These are phyloP conservation scores for Semnornis frantzii DNA, from an alignment of 2,113 vertebrate species.

Conservation along the genomic window DNA sequence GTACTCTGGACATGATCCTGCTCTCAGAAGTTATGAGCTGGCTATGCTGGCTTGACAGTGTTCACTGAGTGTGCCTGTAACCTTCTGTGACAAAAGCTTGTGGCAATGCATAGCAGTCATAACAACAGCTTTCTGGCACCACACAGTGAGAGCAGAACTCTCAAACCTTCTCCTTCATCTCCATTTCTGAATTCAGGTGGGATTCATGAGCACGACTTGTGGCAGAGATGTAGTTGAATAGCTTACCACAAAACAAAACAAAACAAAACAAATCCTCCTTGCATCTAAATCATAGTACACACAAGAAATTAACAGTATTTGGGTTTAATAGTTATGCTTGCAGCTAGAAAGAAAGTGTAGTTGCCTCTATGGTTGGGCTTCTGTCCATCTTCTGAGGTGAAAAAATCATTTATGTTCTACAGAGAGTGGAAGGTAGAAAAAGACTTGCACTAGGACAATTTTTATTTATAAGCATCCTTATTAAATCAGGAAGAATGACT, in stretches of 20 bases:
- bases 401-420: not conserved
- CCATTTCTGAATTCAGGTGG: not conserved
- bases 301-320: not conserved
- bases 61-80: not conserved
- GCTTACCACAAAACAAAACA: not conserved
- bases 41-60: not conserved
- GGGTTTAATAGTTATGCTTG: not conserved
- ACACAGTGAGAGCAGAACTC: not conserved
- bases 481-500: conserved; percentile 25
- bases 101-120: not conserved
- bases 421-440: not conserved
- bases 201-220: not conserved
- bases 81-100: not conserved
- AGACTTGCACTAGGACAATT: not conserved
- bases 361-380: not conserved
- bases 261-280: not conserved
- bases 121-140: not conserved
- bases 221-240: not conserved
- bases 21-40: not conserved
- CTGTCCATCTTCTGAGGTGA: not conserved
- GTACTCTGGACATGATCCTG: not conserved
- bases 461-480: not conserved
- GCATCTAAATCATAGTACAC: not conserved
- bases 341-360: not conserved
- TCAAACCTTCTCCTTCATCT: not conserved